Evolutionary conservation across 2,888 invertebrate genomes (phyloP).

Genomic region (Eristalis arbustorum): DNA sequence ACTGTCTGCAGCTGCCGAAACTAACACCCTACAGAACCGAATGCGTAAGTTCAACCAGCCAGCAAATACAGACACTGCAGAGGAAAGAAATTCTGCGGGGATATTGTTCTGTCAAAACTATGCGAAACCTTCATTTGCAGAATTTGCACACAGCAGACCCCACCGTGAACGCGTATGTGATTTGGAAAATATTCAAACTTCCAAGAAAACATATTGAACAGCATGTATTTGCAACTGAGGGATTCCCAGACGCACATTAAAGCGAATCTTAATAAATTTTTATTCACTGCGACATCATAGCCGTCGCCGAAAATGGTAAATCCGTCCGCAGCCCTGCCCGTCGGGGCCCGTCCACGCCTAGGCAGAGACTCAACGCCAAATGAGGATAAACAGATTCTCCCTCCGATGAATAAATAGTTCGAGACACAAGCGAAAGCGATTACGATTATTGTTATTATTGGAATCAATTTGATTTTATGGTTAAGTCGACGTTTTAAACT

Average conservation of each 20-base stretch:
- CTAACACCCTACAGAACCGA: not conserved
- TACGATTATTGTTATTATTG: slow-evolving; percentile 41
- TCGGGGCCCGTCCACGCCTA: no score
- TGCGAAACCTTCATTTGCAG: slow-evolving; percentile 15
- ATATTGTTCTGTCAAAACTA: slow-evolving; percentile 15
- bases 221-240: not conserved
- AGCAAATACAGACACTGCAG: not conserved
- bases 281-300: slow-evolving; percentile 39
- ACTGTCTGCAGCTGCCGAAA: not conserved
- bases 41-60: not conserved
- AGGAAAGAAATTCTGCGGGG: not conserved
- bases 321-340: not conserved
- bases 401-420: not conserved
- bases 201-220: slow-evolving; percentile 40
- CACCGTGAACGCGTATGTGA: slow-evolving; percentile 9
- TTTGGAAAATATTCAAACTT: slow-evolving; percentile 15
- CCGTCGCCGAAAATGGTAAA: not conserved
- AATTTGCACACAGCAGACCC: not conserved
- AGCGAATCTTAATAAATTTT: slow-evolving; percentile 52
- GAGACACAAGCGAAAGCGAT: slow-evolving; percentile 17
- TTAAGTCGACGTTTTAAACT: slow-evolving; percentile 44
- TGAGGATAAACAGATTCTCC: slow-evolving; percentile 31
- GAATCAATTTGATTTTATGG: slow-evolving; percentile 46
- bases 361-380: slow-evolving; percentile 32
- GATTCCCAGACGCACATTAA: slow-evolving; percentile 41